Percentiles rank a stretch among this genome's conserved stretches.
phyloP scores from a whole-genome alignment of 2,113 vertebrate genomes.

The Oplegnathus fasciatus region DNA sequence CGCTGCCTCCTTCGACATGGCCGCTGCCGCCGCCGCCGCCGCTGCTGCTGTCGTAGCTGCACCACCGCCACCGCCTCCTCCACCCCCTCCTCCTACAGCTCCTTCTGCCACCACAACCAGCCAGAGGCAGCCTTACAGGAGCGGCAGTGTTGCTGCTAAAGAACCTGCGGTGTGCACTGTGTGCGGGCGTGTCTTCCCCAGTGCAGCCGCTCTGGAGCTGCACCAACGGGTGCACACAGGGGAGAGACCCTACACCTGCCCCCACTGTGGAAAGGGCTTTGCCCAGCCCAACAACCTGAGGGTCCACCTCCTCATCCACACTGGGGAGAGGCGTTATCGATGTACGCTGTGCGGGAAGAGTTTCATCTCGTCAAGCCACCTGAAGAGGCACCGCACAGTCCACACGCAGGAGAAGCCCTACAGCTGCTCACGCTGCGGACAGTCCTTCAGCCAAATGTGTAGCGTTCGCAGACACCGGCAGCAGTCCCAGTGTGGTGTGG shows the following conservation, averaged over 20 bases:
- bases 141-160: not conserved
- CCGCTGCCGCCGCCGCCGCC: not conserved
- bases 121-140: slow-evolving; percentile 57
- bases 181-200: slow-evolving; percentile 69
- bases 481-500: slow-evolving; percentile 80
- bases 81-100: not conserved
- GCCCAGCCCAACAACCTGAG: slow-evolving; percentile 81
- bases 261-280: slow-evolving; percentile 80
- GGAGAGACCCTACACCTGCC: slow-evolving; percentile 76
- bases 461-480: slow-evolving; percentile 80
- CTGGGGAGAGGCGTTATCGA: slow-evolving; percentile 74
- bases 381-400: slow-evolving; percentile 80
- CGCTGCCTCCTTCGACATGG: slow-evolving; percentile 73
- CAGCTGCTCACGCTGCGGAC: slow-evolving; percentile 78
- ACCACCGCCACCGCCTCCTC: slow-evolving; percentile 35
- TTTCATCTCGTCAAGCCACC: slow-evolving; percentile 80
- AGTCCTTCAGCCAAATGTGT: slow-evolving; percentile 81
- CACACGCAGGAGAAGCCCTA: slow-evolving; percentile 83
- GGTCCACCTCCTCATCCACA: slow-evolving; percentile 81
- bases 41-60: not conserved
- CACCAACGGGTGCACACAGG: slow-evolving; percentile 75
- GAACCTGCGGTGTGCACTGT: slow-evolving; percentile 60
- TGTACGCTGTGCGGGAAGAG: slow-evolving; percentile 80
- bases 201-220: slow-evolving; percentile 55
- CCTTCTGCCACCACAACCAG: slow-evolving; percentile 8